These are phyloP conservation scores for Pseudococcus viburni DNA, from an alignment of 2,888 invertebrate genomes.

Conservation along the genomic window DNA sequence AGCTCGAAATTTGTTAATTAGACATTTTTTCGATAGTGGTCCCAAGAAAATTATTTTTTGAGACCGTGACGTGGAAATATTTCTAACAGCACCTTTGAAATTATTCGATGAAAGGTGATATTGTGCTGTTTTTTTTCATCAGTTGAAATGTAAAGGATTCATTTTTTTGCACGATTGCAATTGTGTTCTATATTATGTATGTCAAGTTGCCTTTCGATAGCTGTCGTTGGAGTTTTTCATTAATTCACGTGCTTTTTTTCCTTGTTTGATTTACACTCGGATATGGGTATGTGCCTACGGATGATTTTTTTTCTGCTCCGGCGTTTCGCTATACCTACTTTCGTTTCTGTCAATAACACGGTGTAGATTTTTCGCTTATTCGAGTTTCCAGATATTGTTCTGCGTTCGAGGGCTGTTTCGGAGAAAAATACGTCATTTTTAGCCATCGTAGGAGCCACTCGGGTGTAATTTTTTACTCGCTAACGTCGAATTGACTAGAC, in stretches of 20 bases:
- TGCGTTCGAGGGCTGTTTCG: not conserved
- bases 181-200: not conserved
- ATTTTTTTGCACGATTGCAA: not conserved
- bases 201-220: constrained; percentile 14
- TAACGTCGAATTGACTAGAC: not conserved
- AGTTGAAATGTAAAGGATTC: not conserved
- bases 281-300: not conserved
- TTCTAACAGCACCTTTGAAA: too few species aligned
- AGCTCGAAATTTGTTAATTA: constrained; percentile 7
- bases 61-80: not conserved
- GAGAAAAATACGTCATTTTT: not conserved
- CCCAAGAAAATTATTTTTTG: not conserved
- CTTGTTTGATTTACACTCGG: constrained; percentile 19
- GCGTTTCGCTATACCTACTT: not conserved
- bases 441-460: not conserved
- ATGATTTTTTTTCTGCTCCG: not conserved
- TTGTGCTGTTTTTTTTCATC: not conserved
- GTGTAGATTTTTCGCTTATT: not conserved
- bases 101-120: not conserved
- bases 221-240: not conserved
- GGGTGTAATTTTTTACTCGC: not conserved
- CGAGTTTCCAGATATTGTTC: not conserved
- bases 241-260: not conserved
- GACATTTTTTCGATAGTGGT: not conserved
- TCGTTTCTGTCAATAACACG: not conserved